phyloP scores from a whole-genome alignment of 2,113 vertebrate genomes.

The Coracopsis vasa region DNA sequence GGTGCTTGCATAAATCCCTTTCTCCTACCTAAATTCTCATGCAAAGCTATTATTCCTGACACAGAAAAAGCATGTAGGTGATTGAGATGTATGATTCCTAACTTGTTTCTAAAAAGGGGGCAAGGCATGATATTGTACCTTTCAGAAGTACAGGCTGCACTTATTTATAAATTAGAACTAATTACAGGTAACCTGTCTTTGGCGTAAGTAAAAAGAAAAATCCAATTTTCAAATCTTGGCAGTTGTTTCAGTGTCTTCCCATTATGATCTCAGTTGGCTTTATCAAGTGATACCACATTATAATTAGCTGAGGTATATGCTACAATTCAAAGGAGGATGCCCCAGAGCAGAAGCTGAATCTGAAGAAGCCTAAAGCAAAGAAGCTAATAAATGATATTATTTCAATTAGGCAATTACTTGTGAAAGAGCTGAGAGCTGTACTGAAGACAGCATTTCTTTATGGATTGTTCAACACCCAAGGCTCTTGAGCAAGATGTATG shows the following conservation, averaged over 20 bases:
- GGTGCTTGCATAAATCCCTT: neutral
- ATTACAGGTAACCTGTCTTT: constrained; percentile 75
- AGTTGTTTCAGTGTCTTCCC: constrained; percentile 48
- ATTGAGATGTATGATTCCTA: constrained; percentile 12
- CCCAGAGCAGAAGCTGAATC: constrained; percentile 50
- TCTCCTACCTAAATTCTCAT: neutral
- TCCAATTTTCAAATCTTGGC: constrained; percentile 62
- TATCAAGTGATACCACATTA: constrained; percentile 68
- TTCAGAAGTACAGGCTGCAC: constrained; percentile 68
- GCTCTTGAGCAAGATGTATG: constrained; percentile 32
- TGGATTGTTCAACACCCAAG: neutral
- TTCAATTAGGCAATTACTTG: constrained; percentile 65
- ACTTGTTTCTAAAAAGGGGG: constrained; percentile 46
- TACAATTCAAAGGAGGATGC: constrained; percentile 58
- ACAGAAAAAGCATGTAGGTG: neutral
- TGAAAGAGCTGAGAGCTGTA: constrained; percentile 54
- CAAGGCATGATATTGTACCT: constrained; percentile 49
- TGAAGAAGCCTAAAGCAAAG: constrained; percentile 52
- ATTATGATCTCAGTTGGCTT: constrained; percentile 74
- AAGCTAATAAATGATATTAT: constrained; percentile 60
- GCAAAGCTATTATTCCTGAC: neutral
- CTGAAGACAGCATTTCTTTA: constrained; percentile 40
- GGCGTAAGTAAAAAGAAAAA: constrained; percentile 54
- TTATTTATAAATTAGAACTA: constrained; percentile 78
- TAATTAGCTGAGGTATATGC: constrained; percentile 64